phyloP scores from a whole-genome alignment of 2,113 vertebrate species.

The Forbesichthys agassizii region DNA sequence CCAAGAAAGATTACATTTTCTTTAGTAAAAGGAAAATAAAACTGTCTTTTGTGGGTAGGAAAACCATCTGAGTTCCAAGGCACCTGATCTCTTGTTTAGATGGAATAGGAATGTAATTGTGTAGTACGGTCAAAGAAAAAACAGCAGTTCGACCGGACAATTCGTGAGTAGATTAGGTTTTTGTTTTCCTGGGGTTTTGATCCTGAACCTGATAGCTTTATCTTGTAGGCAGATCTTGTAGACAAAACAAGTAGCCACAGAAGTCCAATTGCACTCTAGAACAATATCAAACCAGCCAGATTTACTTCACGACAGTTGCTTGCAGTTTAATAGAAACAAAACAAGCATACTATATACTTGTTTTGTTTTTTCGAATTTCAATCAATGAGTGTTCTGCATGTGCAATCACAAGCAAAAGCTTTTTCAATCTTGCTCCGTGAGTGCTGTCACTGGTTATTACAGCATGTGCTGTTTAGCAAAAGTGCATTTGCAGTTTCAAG shows the following conservation, averaged over 20 bases:
- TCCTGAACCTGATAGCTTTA: conserved; percentile 26
- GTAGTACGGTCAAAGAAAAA: conserved; percentile 7
- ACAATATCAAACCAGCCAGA: conserved; percentile 15
- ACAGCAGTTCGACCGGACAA: background rate
- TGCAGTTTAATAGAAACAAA: conserved; percentile 33
- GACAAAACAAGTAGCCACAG: conserved; percentile 8
- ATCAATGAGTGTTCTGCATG: conserved; percentile 34
- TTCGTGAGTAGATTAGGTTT: conserved; percentile 8
- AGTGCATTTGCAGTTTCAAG: conserved; percentile 82
- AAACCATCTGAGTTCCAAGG: background rate
- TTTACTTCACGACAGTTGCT: background rate
- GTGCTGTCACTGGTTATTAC: conserved; percentile 81
- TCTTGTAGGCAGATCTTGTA: conserved; percentile 10
- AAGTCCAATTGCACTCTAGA: conserved; percentile 22
- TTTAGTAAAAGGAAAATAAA: conserved; percentile 5
- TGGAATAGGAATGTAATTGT: conserved; percentile 1
- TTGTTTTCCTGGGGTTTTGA: conserved; percentile 13
- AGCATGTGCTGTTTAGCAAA: conserved; percentile 76
- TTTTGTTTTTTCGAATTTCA: conserved; percentile 63
- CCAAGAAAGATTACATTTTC: conserved; percentile 14
- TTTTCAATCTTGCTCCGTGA: conserved; percentile 67
- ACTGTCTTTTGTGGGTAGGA: no score
- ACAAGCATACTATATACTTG: conserved; percentile 52
- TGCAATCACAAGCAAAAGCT: conserved; percentile 65
- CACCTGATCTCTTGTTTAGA: conserved; percentile 10